Evolutionary conservation across 1,140 invertebrate genomes (phyloP), one percentile per base, ranked within the genome.

Genomic region (Ceratosolen solmsi): DNA sequence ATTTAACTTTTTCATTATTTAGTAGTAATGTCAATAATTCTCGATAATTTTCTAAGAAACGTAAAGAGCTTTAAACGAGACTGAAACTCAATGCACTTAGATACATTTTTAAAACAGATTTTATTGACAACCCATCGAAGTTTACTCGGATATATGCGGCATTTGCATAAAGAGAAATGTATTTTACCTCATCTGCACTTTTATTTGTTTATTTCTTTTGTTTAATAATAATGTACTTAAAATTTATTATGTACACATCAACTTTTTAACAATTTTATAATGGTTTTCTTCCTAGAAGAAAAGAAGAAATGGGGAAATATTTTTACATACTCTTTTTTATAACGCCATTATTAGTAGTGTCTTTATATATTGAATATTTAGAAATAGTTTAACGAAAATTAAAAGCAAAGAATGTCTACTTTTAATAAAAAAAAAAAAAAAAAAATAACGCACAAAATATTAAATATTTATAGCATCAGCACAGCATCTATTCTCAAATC

Each of bases 231-330:
- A 46, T 46, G 13, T 80, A 20, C 38, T 71, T 76, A 82, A 75
- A 82, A 5, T 80, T 80, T 75, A 74, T 80, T 75, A 76, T 82
- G 38, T 82, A 82, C 58, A 80, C 30, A 65, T 65, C 58, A 68
- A 36, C 30, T 51, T 73, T 54, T 80, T 68, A 80, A 63, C 41
- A 82, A 71, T 76, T n/a, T 63, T 33, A 54, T 65, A 25, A 68
- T 68, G 25, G 22, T 63, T 80, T 73, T 41, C 27, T 8, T 63
- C 71, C n/a, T n/a, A n/a, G n/a, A n/a, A n/a, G n/a, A n/a, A 46
- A 46, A 46, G 41, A 46, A 46, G 41, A 46, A 46, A 46, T n/a
- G n/a, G n/a, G n/a, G n/a, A n/a, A n/a, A n/a, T n/a, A n/a, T n/a
- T n/a, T n/a, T n/a, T n/a, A n/a, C n/a, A n/a, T n/a, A n/a, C n/a